Evolutionary conservation across 2,113 vertebrate species (phyloP), one percentile per base, ranked within the genome.

Genomic region (Taurulus bubalis): DNA sequence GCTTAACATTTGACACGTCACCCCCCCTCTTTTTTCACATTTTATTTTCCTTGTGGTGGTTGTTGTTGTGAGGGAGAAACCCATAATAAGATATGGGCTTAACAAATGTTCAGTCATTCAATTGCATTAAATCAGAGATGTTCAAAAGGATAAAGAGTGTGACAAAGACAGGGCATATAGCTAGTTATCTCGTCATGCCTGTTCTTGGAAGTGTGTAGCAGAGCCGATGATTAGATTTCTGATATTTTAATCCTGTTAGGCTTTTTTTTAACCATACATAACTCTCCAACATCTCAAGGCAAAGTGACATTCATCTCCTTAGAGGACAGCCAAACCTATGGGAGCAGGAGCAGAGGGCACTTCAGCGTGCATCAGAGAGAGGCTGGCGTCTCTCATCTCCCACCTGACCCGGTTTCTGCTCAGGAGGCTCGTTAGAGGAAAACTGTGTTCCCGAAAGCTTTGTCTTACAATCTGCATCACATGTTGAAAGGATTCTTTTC

Each of bases 201-300:
- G 34, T 55, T 78, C 77, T 71, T 62, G 12, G 34, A 72, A 72
- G 8, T 2, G 2, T 9, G 38, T 20, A 30, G 28, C 49, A 47
- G 36, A 8, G 32, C 10, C 0, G 7, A 71, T 77, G 81, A 91
- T 91, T 86, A 80, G 75, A 83, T 89, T 73, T 85, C n/a, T 73
- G 26, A 83, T 80, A 67, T 80, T 76, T 75, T 89, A 91, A 93
- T 89, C 82, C 79, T 40, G 40, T 87, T 84, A 83, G 36, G 8
- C 12, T 55, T 59, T 75, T 51, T 77, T 77, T n/a, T 30, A 15
- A 51, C 16, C 12, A 66, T 81, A 34, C 69, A 68, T 80, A 47
- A 73, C 75, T 65, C 58, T 68, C 68, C 72, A 66, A 77, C 63
- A 64, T 80, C 15, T 66, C 1, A 34, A 74, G 56, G 49, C 45